These are phyloP conservation scores for Apis dorsata DNA, from an alignment of 1,140 invertebrate species.

Conservation along the genomic window DNA sequence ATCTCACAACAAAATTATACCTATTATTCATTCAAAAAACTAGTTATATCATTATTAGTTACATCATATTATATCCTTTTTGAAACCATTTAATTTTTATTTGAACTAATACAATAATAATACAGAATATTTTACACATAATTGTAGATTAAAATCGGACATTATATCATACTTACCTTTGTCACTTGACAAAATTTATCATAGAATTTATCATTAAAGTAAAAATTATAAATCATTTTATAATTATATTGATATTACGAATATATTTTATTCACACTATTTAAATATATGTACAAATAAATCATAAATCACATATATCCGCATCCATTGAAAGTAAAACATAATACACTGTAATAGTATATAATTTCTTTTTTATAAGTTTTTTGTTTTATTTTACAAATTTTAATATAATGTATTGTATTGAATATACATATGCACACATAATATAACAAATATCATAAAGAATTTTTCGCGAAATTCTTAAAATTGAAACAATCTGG, in stretches of 20 bases:
- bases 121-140: too few relatives aligned
- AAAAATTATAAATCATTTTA: constrained; percentile 10
- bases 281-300: constrained; percentile 71
- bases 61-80: too few relatives aligned
- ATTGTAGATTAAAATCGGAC: too few relatives aligned
- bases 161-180: background rate
- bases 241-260: constrained; percentile 18
- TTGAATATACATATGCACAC: background rate
- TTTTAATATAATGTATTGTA: background rate
- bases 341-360: constrained; percentile 42
- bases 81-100: too few relatives aligned
- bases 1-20: too few relatives aligned
- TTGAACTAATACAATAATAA: too few relatives aligned
- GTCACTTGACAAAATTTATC: background rate
- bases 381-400: background rate
- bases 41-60: too few relatives aligned
- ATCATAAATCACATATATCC: constrained; percentile 61
- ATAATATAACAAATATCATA: background rate
- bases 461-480: background rate
- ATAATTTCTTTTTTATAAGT: background rate
- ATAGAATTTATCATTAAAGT: background rate
- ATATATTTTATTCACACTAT: constrained; percentile 69
- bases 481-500: constrained; percentile 4
- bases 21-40: too few relatives aligned
- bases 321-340: constrained; percentile 46